Evolutionary conservation across 2,113 vertebrate species (phyloP).

Genomic region (Siniperca chuatsi): DNA sequence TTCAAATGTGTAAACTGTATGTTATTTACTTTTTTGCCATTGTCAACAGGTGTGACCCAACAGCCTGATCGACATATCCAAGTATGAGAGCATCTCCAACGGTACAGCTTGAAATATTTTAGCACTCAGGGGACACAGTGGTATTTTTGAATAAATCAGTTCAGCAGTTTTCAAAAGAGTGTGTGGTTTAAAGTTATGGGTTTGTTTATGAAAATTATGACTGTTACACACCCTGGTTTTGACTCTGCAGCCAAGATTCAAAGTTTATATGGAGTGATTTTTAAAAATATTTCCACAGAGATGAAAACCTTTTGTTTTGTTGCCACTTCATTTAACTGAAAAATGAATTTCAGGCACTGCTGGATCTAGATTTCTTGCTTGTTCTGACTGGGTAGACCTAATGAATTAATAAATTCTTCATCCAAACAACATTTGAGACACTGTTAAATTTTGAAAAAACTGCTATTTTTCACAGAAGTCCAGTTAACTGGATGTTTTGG

Average conservation of each 20-base stretch:
- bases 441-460: not conserved
- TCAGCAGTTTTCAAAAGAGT: conserved; percentile 3
- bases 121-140: not conserved
- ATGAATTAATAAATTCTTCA: conserved; percentile 42
- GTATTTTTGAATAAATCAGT: conserved; percentile 30
- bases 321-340: conserved; percentile 67
- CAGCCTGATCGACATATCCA: not conserved
- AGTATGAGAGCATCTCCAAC: conserved; percentile 1
- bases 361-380: conserved; percentile 18
- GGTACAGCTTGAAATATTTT: not conserved
- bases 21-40: not conserved
- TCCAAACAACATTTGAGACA: conserved; percentile 25
- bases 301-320: conserved; percentile 12
- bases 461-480: not conserved
- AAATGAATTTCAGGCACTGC: conserved; percentile 48
- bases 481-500: not conserved
- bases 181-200: conserved; percentile 12
- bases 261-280: conserved; percentile 27
- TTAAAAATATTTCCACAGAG: conserved; percentile 23
- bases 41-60: not conserved
- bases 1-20: not conserved
- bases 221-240: not conserved
- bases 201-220: conserved; percentile 25
- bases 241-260: conserved; percentile 20
- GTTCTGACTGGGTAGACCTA: conserved; percentile 19